Evolutionary conservation across 2,113 vertebrate genomes (phyloP).

Genomic region (Brachypteracias leptosomus): DNA sequence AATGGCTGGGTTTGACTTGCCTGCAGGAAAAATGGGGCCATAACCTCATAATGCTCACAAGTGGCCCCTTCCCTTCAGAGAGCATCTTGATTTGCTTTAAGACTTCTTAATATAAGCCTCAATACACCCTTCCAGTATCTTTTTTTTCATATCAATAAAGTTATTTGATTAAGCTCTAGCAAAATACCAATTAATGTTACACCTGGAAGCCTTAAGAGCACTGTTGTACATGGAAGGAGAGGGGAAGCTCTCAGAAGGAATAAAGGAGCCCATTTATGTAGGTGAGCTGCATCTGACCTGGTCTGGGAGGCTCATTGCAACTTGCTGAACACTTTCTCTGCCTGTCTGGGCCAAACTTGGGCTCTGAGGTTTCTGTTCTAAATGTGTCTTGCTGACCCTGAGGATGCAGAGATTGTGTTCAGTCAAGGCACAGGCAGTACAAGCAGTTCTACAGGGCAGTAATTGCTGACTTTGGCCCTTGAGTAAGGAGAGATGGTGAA

Average conservation of each 20-base stretch:
- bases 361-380: background rate
- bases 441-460: background rate
- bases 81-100: background rate
- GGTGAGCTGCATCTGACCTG: no score
- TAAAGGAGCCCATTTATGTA: background rate
- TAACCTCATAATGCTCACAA: background rate
- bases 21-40: background rate
- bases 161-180: background rate
- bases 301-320: background rate
- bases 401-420: background rate
- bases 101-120: background rate
- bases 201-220: background rate
- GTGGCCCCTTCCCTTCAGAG: background rate
- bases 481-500: background rate
- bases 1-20: constrained; percentile 26
- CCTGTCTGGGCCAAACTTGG: background rate
- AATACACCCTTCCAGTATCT: background rate
- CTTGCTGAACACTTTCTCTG: background rate
- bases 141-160: accelerated
- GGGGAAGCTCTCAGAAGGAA: background rate
- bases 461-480: background rate
- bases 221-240: background rate
- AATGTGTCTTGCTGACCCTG: background rate
- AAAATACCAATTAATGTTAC: background rate
- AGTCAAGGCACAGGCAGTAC: background rate